These are phyloP conservation scores for Fopius arisanus DNA, from an alignment of 1,140 invertebrate genomes.

Conservation along the genomic window DNA sequence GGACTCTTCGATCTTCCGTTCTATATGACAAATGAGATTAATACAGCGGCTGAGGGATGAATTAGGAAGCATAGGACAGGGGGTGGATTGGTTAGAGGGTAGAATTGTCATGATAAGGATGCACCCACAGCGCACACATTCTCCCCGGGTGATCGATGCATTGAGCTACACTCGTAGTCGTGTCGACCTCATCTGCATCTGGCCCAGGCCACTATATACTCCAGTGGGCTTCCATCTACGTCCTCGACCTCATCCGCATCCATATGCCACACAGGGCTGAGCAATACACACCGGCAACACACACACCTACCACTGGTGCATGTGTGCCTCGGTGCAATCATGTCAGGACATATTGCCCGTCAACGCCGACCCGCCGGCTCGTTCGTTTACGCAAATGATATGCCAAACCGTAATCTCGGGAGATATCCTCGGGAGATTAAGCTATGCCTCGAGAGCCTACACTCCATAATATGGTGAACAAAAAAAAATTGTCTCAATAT, in stretches of 20 bases:
- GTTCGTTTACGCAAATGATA: conserved; percentile 64
- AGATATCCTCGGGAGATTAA: conserved; percentile 58
- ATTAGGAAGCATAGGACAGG: conserved; percentile 48
- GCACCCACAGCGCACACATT: background rate
- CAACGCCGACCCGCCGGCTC: conserved; percentile 56
- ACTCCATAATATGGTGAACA: background rate
- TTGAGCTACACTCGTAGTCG: conserved; percentile 37
- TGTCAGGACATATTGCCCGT: conserved; percentile 63
- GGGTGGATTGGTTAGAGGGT: conserved; percentile 23
- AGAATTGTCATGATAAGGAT: background rate
- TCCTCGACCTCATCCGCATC: conserved; percentile 32
- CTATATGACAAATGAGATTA: conserved; percentile 56
- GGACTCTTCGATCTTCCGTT: conserved; percentile 46
- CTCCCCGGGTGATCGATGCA: conserved; percentile 55
- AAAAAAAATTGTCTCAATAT: background rate
- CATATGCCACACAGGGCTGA: conserved; percentile 29
- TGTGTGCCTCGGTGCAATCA: conserved; percentile 53
- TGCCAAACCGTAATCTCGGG: conserved; percentile 61
- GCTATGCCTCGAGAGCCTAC: conserved; percentile 15
- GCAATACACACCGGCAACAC: background rate
- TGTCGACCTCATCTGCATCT: conserved; percentile 57
- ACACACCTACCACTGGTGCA: conserved; percentile 34
- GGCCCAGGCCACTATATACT: conserved; percentile 31
- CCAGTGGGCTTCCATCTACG: conserved; percentile 17
- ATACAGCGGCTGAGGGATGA: conserved; percentile 40